phyloP scores from a whole-genome alignment of 1,140 invertebrate species.

The Metaphire vulgaris region DNA sequence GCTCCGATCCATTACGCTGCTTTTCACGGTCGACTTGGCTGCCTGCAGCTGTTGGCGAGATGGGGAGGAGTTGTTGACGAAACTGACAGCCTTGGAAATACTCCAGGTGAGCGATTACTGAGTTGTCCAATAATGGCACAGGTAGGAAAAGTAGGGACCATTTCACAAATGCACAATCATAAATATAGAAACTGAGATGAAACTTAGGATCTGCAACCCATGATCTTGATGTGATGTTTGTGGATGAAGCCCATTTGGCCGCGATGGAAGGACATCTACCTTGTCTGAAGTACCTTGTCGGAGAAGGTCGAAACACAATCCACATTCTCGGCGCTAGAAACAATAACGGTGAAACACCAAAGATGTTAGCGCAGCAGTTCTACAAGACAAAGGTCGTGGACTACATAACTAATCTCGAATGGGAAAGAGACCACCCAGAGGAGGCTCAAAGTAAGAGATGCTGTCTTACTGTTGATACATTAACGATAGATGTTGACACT shows the following conservation, averaged over 20 bases:
- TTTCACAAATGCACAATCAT: too few species aligned
- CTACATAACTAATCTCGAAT: conserved; percentile 51
- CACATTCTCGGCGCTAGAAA: conserved; percentile 48
- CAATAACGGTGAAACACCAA: conserved; percentile 52
- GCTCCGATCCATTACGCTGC: conserved; percentile 49
- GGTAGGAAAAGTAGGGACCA: too few species aligned
- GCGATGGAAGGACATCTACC: conserved; percentile 51
- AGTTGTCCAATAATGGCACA: too few species aligned
- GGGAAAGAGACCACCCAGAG: conserved; percentile 51
- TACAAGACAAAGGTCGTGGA: conserved; percentile 50
- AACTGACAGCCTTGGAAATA: conserved; percentile 50
- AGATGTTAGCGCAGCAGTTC: conserved; percentile 51
- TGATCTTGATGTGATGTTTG: too few species aligned
- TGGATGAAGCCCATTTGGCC: conserved; percentile 51
- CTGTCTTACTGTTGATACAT: too few species aligned
- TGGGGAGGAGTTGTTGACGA: conserved; percentile 50
- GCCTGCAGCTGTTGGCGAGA: conserved; percentile 48
- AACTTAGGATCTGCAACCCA: too few species aligned
- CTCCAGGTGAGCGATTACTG: conserved; percentile 40
- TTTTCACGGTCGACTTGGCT: conserved; percentile 51
- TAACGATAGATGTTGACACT: too few species aligned
- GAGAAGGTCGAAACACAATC: conserved; percentile 37
- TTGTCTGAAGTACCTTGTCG: conserved; percentile 52
- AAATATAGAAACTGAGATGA: too few species aligned
- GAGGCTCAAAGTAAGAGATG: conserved; percentile 49